These are phyloP conservation scores for Parnassius mnemosyne DNA, from an alignment of 2,888 invertebrate species.

Conservation along the genomic window DNA sequence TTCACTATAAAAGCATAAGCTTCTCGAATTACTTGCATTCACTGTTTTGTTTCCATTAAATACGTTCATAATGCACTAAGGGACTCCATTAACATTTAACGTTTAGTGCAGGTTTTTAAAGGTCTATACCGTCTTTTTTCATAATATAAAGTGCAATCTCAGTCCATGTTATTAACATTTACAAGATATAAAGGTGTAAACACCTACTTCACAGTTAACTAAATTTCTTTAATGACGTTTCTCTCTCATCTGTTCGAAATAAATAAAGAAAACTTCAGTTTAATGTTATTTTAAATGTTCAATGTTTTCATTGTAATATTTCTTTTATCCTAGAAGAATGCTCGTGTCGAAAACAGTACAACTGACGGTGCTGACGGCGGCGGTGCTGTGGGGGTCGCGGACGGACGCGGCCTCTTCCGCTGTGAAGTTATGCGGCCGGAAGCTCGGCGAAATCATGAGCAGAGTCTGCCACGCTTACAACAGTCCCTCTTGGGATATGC, in stretches of 20 bases:
- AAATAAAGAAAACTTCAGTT: too few species aligned
- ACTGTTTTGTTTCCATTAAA: conserved; percentile 38
- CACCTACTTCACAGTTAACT: not conserved
- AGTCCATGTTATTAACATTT: too few species aligned
- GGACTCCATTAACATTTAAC: conserved; percentile 13
- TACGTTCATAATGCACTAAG: not conserved
- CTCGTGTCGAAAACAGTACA: conserved; percentile 53
- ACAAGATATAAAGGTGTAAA: too few species aligned
- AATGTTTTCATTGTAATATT: conserved; percentile 6
- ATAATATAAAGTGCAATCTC: too few species aligned
- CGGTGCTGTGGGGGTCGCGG: conserved; percentile 49
- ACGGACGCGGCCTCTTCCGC: conserved; percentile 50
- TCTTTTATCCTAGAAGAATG: conserved; percentile 51
- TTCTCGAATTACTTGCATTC: conserved; percentile 64
- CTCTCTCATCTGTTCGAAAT: too few species aligned
- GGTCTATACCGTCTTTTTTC: too few species aligned
- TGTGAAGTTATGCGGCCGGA: conserved; percentile 67
- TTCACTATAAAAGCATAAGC: conserved; percentile 67
- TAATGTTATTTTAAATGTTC: too few species aligned
- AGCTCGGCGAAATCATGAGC: conserved; percentile 69
- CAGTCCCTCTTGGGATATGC: conserved; percentile 70
- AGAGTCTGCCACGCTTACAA: conserved; percentile 70
- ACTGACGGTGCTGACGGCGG: conserved; percentile 51
- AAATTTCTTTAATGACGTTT: too few species aligned
- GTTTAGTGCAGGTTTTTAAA: not conserved